phyloP scores from a whole-genome alignment of 2,888 invertebrate genomes.

The Melikaiella ostensackeni region DNA sequence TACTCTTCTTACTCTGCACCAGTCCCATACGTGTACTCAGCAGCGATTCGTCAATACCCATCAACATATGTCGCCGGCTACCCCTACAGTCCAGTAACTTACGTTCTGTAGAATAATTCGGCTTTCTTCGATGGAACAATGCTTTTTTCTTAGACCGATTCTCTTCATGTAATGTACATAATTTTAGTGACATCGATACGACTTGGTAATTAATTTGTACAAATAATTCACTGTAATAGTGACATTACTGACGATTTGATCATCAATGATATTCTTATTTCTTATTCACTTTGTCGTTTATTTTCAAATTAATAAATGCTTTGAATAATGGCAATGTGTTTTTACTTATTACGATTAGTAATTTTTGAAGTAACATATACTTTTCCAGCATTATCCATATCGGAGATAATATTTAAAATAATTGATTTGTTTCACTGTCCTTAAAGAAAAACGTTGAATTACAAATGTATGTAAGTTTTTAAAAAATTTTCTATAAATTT shows the following conservation, averaged over 20 bases:
- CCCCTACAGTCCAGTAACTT: neutral
- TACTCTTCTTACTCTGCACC: slow-evolving; percentile 61
- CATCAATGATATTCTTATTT: slow-evolving; percentile 8
- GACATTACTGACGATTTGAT: neutral
- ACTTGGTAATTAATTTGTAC: neutral
- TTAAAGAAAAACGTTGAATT: too few relatives aligned
- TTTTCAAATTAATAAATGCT: slow-evolving; percentile 7
- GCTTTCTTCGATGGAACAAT: neutral
- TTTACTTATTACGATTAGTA: neutral
- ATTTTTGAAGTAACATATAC: neutral
- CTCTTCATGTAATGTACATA: neutral
- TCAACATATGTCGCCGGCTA: slow-evolving; percentile 19
- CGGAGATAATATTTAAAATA: too few relatives aligned
- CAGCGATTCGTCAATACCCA: slow-evolving; percentile 43
- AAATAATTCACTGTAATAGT: neutral
- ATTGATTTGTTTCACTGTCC: too few relatives aligned
- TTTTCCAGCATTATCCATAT: neutral
- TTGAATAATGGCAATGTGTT: neutral
- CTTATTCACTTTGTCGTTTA: neutral
- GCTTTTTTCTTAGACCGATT: neutral
- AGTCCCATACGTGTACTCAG: slow-evolving; percentile 63
- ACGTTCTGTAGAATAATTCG: slow-evolving; percentile 4
- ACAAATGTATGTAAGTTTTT: too few relatives aligned
- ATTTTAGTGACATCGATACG: neutral
- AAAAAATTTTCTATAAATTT: too few relatives aligned